Base-by-base conservation (phyloP, 2,113 vertebrate genomes). In the Lonchura striata region DNA sequence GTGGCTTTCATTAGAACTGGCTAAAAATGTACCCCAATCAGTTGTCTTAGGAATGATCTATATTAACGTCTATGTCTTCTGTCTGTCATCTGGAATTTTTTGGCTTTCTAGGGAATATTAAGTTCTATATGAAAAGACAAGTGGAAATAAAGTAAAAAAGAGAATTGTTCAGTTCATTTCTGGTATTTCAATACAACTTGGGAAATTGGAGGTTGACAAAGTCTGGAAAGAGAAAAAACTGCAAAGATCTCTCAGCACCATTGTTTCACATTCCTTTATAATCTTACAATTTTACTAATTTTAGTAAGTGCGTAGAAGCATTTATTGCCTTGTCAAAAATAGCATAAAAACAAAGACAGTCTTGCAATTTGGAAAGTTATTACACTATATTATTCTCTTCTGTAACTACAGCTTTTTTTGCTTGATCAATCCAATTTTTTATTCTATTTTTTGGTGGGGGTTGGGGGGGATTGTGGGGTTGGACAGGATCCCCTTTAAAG, bases 61-160 rank as follows among this genome's bases (percentile, higher is more conserved):
- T 92, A 78, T 95, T 89, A 91, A 91, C 76, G 72, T 95, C n/a
- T 63, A 64, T 53, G 25, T 92, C 84, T 84, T 95, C 88, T 82
- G 53, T 39, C 49, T 95, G 70, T 94, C 90, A 88, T 72, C 35
- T 87, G 75, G 70, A 71, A 42, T 41, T 65, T 59, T 57, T 72
- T 85, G 9, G 21, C 33, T 92, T 94, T 84, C 74, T 60, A 88
- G 47, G 59, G 21, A 84, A 71, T 87, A 94, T 31, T 46, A 64
- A 85, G 24, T 64, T 39, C 46, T 56, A 41, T 86, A 41, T 70
- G 28, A 82, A 93, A 65, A 87, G 53, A 75, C 22, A 86, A 92
- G 63, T 54, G 50, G 66, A 94, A 95, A 82, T 74, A 80, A 75
- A 92, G 46, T 52, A 49, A 13, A 68, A 63, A 91, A 92, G 60